These are phyloP conservation scores for Lamellibrachia columna DNA, from an alignment of 2,888 invertebrate genomes.

Conservation along the genomic window DNA sequence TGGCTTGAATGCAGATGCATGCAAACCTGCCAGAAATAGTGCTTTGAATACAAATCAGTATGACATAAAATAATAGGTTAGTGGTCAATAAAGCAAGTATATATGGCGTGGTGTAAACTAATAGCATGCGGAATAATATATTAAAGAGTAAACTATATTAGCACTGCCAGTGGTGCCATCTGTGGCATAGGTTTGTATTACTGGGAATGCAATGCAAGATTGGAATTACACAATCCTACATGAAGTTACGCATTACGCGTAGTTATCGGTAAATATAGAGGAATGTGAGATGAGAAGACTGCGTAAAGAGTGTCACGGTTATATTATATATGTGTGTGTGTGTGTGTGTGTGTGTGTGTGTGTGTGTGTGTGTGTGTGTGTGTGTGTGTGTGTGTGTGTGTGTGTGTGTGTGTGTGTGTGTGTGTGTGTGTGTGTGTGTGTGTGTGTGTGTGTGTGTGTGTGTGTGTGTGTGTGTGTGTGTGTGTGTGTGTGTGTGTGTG, in stretches of 20 bases:
- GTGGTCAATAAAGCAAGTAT: not conserved
- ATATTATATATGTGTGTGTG: too few relatives aligned
- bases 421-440: too few relatives aligned
- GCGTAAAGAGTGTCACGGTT: too few relatives aligned
- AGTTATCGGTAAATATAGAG: not conserved
- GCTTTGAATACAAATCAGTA: not conserved
- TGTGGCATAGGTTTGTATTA: conserved; percentile 1
- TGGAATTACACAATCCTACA: not conserved
- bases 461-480: too few relatives aligned
- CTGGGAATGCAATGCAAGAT: not conserved
- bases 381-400: too few relatives aligned
- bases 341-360: too few relatives aligned
- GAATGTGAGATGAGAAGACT: not conserved
- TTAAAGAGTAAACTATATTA: not conserved
- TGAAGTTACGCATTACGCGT: not conserved
- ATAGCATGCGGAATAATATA: not conserved
- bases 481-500: too few relatives aligned
- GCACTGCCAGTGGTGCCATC: conserved; percentile 1
- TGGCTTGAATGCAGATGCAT: not conserved
- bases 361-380: too few relatives aligned
- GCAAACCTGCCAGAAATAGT: not conserved
- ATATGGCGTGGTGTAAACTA: not conserved
- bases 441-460: too few relatives aligned
- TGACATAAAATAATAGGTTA: not conserved
- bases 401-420: too few relatives aligned